Evolutionary conservation across 53 echinoderm and acorn worm genomes (phyloP).

Genomic region (Paelopatides confundens): DNA sequence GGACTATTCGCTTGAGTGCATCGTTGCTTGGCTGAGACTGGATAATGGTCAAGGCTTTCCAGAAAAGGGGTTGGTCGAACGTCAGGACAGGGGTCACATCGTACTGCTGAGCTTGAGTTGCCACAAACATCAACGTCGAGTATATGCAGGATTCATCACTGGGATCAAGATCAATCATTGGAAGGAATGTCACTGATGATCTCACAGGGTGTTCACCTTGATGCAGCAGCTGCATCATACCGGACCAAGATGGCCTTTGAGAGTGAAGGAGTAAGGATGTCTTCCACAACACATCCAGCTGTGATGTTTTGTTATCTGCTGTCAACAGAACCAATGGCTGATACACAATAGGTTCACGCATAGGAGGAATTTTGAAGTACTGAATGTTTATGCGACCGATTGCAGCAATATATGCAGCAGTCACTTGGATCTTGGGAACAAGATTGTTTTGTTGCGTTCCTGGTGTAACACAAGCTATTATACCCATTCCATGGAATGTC

Average conservation of each 20-base stretch:
- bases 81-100: slow-evolving; percentile 33
- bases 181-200: slow-evolving; percentile 51
- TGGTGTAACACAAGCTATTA: slow-evolving; percentile 29
- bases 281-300: slow-evolving; percentile 51
- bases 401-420: slow-evolving; percentile 15
- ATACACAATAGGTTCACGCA: background rate
- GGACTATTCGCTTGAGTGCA: slow-evolving; percentile 28
- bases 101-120: background rate
- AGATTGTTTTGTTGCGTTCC: background rate
- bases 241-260: slow-evolving; percentile 35
- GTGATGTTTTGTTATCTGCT: background rate
- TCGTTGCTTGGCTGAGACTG: background rate
- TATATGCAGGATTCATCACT: slow-evolving; percentile 46
- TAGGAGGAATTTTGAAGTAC: background rate
- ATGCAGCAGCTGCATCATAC: slow-evolving; percentile 39
- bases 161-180: slow-evolving; percentile 62
- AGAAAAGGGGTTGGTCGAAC: slow-evolving; percentile 63
- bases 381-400: slow-evolving; percentile 36
- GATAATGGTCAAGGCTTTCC: slow-evolving; percentile 43
- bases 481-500: slow-evolving; percentile 63
- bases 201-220: slow-evolving; percentile 52
- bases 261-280: slow-evolving; percentile 15
- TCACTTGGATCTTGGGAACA: slow-evolving; percentile 39
- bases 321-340: background rate
- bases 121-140: slow-evolving; percentile 50